Percentiles rank a stretch among this genome's conserved stretches.
Conservation (phyloP, 2,888 invertebrate species). For the Agrochola litura region DNA sequence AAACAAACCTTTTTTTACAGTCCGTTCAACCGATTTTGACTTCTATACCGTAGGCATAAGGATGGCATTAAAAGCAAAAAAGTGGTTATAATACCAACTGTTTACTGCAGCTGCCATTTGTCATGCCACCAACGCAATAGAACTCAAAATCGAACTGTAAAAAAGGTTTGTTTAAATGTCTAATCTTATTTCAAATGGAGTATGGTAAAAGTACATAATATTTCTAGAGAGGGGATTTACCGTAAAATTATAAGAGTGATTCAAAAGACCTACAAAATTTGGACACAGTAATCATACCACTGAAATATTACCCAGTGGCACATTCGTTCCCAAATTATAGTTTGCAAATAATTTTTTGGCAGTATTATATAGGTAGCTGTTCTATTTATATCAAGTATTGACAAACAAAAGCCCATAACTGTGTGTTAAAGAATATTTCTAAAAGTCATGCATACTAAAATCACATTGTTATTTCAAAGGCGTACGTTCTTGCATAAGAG, state of each 20-base stretch:
- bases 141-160: no score
- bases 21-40: no score
- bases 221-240: background rate
- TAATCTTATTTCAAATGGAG: no score
- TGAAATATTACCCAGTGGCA: background rate
- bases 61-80: no score
- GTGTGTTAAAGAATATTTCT: constrained; percentile 34
- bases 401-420: constrained; percentile 28
- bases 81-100: no score
- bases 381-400: background rate
- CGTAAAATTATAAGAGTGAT: background rate
- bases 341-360: background rate
- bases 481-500: constrained; percentile 53
- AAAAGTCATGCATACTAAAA: constrained; percentile 45
- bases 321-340: background rate
- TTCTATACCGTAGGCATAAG: no score
- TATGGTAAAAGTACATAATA: no score
- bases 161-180: no score
- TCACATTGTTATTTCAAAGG: constrained; percentile 56
- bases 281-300: background rate
- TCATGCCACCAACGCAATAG: no score
- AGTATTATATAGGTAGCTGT: background rate
- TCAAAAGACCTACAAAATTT: background rate
- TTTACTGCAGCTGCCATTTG: no score
- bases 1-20: no score